Evolutionary conservation across 2,888 invertebrate genomes (phyloP).

Genomic region (Calephelis perditalis): DNA sequence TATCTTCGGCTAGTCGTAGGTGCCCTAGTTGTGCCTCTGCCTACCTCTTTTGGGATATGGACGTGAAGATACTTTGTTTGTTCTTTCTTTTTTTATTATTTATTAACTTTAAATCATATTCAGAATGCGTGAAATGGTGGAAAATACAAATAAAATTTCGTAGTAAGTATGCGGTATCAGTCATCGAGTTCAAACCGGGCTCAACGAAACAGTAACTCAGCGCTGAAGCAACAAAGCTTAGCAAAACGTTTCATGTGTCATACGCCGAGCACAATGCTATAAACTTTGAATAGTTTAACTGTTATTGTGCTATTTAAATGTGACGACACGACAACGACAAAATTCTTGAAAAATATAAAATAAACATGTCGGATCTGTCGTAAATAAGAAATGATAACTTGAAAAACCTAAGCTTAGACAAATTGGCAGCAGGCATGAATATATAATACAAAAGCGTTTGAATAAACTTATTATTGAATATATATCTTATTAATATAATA

Average conservation of each 20-base stretch:
- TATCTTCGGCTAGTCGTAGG: too few relatives aligned
- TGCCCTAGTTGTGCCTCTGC: too few relatives aligned
- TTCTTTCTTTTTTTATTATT: too few relatives aligned
- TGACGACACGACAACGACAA: slow-evolving; percentile 8
- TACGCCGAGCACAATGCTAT: slow-evolving; percentile 17
- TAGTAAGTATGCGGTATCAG: neutral
- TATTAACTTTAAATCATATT: neutral
- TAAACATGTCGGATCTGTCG: neutral
- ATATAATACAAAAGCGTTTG: too few relatives aligned
- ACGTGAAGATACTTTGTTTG: too few relatives aligned
- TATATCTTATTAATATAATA: too few relatives aligned
- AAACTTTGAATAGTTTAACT: slow-evolving; percentile 16
- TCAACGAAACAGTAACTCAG: slow-evolving; percentile 15
- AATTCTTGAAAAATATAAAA: slow-evolving; percentile 1
- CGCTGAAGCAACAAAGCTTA: slow-evolving; percentile 16
- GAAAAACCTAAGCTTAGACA: too few relatives aligned
- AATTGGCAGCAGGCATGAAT: too few relatives aligned
- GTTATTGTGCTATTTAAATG: slow-evolving; percentile 5
- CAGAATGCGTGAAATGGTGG: neutral
- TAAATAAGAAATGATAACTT: too few relatives aligned
- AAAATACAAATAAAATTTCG: slow-evolving; percentile 3
- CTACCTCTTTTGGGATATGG: too few relatives aligned
- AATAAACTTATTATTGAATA: too few relatives aligned
- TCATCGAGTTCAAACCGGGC: neutral
- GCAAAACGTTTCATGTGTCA: slow-evolving; percentile 19